Percentiles rank a stretch among this genome's conserved stretches.
These are phyloP conservation scores for Diachasma alloeum DNA, from an alignment of 1,140 invertebrate genomes.

Conservation along the genomic window DNA sequence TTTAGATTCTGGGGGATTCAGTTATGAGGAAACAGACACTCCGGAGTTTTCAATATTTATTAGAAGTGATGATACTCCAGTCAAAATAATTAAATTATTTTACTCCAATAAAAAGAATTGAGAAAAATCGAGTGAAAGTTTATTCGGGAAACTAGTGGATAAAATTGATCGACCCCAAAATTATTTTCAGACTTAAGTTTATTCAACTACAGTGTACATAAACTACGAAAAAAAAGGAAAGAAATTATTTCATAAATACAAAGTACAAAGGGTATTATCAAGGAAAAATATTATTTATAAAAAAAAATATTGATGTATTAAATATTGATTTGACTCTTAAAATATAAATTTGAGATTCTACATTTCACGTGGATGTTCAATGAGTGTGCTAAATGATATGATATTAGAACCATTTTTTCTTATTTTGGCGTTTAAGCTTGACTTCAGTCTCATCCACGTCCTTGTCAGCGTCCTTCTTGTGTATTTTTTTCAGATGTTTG, in stretches of 20 bases:
- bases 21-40: not conserved
- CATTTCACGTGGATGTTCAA: not conserved
- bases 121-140: not conserved
- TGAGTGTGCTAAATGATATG: not conserved
- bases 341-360: not conserved
- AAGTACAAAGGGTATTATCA: not conserved
- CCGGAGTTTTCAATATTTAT: not conserved
- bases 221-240: not conserved
- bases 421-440: constrained; percentile 56
- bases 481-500: constrained; percentile 53
- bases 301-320: not conserved
- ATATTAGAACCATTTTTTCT: constrained; percentile 62
- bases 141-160: too few species aligned
- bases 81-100: not conserved
- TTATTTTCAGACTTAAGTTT: not conserved
- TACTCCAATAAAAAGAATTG: not conserved
- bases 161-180: not conserved
- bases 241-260: not conserved
- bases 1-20: not conserved
- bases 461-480: constrained; percentile 62
- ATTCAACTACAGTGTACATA: not conserved
- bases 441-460: constrained; percentile 61
- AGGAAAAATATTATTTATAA: not conserved
- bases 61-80: not conserved
- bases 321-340: constrained; percentile 6